These are phyloP conservation scores for Acrobasis suavella DNA, from an alignment of 2,888 invertebrate genomes.

Conservation along the genomic window DNA sequence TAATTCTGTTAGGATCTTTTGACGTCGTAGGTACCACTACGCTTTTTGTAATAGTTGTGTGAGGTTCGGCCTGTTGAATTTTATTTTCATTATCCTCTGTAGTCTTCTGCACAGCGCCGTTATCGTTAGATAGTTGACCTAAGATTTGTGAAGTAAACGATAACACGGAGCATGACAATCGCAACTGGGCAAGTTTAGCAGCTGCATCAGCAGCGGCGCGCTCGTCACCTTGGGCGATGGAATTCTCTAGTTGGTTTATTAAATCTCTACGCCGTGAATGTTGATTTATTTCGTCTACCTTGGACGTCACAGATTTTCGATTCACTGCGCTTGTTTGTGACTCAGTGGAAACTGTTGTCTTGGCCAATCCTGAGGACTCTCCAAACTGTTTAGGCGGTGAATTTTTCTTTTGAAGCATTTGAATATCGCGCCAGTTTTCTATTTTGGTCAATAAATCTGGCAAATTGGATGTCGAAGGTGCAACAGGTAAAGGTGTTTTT, in stretches of 20 bases:
- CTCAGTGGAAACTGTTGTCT: constrained; percentile 4
- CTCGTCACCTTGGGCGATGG: constrained; percentile 90
- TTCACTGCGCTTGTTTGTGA: constrained; percentile 11
- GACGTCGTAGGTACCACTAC: neutral
- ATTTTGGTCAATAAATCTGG: neutral
- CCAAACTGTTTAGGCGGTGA: neutral
- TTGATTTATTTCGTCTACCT: constrained; percentile 44
- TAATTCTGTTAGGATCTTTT: neutral
- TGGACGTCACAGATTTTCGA: constrained; percentile 23
- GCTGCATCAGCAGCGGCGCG: constrained; percentile 89
- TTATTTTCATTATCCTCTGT: constrained; percentile 26
- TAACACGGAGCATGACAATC: constrained; percentile 87
- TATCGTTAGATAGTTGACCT: constrained; percentile 41
- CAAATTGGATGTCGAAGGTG: constrained; percentile 3
- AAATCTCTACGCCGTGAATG: constrained; percentile 70
- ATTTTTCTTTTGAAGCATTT: neutral
- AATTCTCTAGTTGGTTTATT: constrained; percentile 87
- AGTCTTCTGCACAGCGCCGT: neutral
- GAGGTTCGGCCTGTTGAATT: neutral
- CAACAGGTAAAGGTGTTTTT: neutral
- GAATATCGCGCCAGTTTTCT: neutral
- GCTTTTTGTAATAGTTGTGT: neutral
- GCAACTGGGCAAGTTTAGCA: constrained; percentile 88
- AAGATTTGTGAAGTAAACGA: constrained; percentile 74
- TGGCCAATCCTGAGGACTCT: neutral